Conservation (phyloP, 2,113 vertebrate species). For the Labeo catla region DNA sequence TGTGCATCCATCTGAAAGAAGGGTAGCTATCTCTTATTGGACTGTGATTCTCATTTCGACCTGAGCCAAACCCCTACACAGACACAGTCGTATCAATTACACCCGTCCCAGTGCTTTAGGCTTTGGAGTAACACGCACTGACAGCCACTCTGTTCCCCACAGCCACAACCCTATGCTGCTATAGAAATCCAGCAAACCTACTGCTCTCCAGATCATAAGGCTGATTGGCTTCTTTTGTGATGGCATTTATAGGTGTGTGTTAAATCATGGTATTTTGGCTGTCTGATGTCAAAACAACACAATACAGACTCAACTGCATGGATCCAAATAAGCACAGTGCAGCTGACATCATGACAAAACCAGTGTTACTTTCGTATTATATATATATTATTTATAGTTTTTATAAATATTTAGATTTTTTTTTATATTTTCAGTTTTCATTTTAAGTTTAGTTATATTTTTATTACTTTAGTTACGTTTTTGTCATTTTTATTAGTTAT, state of each 20-base stretch:
- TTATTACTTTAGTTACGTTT: neutral
- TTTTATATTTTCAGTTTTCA: neutral
- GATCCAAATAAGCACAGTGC: neutral
- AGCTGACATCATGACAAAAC: neutral
- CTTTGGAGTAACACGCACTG: constrained; percentile 65
- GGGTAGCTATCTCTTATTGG: constrained; percentile 35
- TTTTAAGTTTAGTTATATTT: neutral
- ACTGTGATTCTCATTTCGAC: constrained; percentile 33
- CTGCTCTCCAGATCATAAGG: constrained; percentile 10
- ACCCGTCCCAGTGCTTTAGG: constrained; percentile 60
- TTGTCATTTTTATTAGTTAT: neutral
- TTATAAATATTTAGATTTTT: neutral
- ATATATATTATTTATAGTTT: neutral
- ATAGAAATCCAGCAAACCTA: constrained; percentile 15
- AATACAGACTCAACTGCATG: neutral
- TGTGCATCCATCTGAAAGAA: constrained; percentile 49
- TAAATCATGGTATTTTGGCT: constrained; percentile 10
- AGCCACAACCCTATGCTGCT: constrained; percentile 36
- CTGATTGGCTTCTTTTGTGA: constrained; percentile 8
- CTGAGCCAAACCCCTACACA: constrained; percentile 60
- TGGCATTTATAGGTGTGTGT: neutral
- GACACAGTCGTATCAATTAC: constrained; percentile 70
- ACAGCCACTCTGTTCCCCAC: constrained; percentile 56
- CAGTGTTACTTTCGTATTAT: neutral
- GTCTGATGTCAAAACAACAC: neutral